Conservation (phyloP, 2,888 invertebrate genomes). For the Callyntrura sp. region DNA sequence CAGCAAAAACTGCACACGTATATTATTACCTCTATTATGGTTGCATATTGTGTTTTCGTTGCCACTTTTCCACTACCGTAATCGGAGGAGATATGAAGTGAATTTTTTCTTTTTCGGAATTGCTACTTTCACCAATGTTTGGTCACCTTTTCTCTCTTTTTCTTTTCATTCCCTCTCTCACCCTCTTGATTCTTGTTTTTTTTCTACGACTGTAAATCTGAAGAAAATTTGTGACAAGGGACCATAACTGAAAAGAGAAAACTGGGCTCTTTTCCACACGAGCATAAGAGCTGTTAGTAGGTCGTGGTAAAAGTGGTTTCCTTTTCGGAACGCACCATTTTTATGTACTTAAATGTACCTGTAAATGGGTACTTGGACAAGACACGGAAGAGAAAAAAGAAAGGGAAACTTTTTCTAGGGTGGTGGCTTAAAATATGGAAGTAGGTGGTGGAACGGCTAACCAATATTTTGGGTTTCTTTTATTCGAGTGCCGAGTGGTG, state of each 20-base stretch:
- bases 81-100: constrained; percentile 41
- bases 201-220: constrained; percentile 59
- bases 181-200: background rate
- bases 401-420: constrained; percentile 20
- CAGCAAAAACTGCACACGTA: constrained; percentile 54
- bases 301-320: constrained; percentile 40
- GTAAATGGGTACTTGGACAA: background rate
- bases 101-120: constrained; percentile 49
- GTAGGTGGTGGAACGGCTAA: constrained; percentile 48
- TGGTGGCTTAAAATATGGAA: constrained; percentile 6
- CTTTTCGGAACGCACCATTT: background rate
- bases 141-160: constrained; percentile 52
- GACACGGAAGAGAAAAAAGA: background rate
- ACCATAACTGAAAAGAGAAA: constrained; percentile 34
- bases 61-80: background rate
- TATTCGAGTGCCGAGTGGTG: constrained; percentile 21
- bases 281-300: background rate
- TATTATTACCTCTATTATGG: constrained; percentile 48
- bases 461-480: constrained; percentile 37
- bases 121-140: constrained; percentile 61
- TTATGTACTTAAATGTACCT: background rate
- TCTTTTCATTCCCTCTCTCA: background rate
- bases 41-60: constrained; percentile 57
- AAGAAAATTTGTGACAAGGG: constrained; percentile 64
- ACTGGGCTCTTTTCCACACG: background rate